These are phyloP conservation scores for Lasioglossum figueresi DNA, from an alignment of 2,888 invertebrate genomes.

Conservation along the genomic window DNA sequence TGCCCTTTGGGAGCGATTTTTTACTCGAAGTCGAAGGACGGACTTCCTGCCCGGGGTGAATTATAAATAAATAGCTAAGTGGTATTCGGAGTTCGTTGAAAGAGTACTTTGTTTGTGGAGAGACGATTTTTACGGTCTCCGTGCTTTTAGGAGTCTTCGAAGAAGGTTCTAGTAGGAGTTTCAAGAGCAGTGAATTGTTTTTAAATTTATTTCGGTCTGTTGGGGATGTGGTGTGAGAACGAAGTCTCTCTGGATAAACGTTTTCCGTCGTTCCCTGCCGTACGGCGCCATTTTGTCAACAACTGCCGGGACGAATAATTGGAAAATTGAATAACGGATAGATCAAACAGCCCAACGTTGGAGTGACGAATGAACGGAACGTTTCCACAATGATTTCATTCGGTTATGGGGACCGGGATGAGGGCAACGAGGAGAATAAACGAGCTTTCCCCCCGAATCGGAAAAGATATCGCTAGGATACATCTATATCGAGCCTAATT, in stretches of 20 bases:
- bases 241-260: not conserved
- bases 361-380: not conserved
- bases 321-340: not conserved
- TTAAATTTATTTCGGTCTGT: not conserved
- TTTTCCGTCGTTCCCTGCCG: not conserved
- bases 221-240: not conserved
- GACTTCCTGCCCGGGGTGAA: not conserved
- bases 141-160: not conserved
- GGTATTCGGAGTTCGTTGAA: not conserved
- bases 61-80: not conserved
- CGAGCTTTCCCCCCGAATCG: conserved; percentile 48
- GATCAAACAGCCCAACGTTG: not conserved
- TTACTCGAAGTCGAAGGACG: not conserved
- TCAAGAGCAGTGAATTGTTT: not conserved
- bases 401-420: not conserved
- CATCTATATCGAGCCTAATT: conserved; percentile 79
- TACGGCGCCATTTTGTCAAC: not conserved
- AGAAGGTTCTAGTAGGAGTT: not conserved
- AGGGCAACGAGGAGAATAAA: not conserved
- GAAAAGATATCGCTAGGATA: conserved; percentile 70
- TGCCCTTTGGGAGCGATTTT: not conserved
- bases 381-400: conserved; percentile 24
- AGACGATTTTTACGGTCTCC: not conserved
- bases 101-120: not conserved
- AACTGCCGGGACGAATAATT: not conserved